Conservation (phyloP, 2,888 invertebrate species). For the Leptinotarsa haldemani region DNA sequence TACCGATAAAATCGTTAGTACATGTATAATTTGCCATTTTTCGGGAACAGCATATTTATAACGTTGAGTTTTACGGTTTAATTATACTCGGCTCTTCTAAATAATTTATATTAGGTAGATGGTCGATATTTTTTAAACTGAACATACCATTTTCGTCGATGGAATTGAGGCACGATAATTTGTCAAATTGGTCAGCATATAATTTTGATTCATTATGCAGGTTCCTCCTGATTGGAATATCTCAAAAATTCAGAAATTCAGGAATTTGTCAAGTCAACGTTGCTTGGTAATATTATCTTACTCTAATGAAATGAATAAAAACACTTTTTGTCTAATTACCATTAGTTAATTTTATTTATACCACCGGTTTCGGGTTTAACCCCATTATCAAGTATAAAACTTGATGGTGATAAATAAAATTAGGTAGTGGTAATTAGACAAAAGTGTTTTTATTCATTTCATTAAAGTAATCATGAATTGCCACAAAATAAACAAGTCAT, state of each 20-base stretch:
- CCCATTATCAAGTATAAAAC: too few relatives aligned
- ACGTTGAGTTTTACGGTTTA: conserved; percentile 17
- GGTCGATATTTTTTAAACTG: conserved; percentile 16
- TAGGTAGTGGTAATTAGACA: too few relatives aligned
- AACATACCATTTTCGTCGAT: conserved; percentile 1
- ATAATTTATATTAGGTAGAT: conserved; percentile 9
- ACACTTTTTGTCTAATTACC: too few relatives aligned
- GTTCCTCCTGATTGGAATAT: not conserved
- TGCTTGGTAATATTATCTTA: too few relatives aligned
- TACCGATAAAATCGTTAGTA: conserved; percentile 11
- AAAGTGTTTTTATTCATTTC: too few relatives aligned
- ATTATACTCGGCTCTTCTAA: conserved; percentile 8
- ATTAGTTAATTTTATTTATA: too few relatives aligned
- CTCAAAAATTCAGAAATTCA: not conserved
- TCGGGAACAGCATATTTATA: conserved; percentile 16
- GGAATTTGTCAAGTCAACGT: not conserved
- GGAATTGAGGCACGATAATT: conserved; percentile 1
- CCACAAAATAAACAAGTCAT: too few relatives aligned
- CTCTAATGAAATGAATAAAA: too few relatives aligned
- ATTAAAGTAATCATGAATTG: too few relatives aligned
- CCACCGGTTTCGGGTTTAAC: too few relatives aligned
- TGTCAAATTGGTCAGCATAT: conserved; percentile 7
- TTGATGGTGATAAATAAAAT: too few relatives aligned
- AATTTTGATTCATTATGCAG: conserved; percentile 11
- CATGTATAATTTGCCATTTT: conserved; percentile 21